Base-by-base conservation (phyloP, 2,113 vertebrate genomes). In the Okapia johnstoni region DNA sequence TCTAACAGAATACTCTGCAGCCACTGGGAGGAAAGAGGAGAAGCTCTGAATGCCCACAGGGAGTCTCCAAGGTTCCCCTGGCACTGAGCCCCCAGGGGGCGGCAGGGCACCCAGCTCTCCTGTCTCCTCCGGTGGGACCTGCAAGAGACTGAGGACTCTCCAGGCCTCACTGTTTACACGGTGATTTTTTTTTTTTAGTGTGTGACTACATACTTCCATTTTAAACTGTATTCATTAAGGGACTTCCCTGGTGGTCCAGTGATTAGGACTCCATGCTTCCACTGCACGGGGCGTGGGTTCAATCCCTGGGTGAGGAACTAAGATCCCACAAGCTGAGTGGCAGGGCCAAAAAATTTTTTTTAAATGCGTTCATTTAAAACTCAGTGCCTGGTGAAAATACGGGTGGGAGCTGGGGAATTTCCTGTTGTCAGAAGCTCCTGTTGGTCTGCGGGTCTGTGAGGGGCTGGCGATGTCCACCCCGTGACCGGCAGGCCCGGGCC, bases 1-100 rank as follows among this genome's bases (percentile, higher is more conserved):
- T 19, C 54, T 13, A 0, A 5, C 0, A 3, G 43, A 19, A 1
- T 7, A 6, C 52, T 3, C 1, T 36, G 5, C 16, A 2, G 76
- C 58, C 60, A 0, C 6, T 10, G 9, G 1, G 14, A 13, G 6
- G 60, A 26, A 7, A 36, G 9, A 4, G 6, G 5, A 21, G 10
- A 43, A 2, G 2, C 6, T 9, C 50, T 0, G 1, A 3, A 54
- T 3, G n/a, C 84, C 11, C 8, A 16, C n/a, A 7, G 40, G 48
- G 6, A 36, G 1, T 7, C 92, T 46, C 36, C 36, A 0, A 0
- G 26, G 0, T 4, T 0, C 16, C 5, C 33, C 63, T 70, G 63
- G 7, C 25, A 1, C 8, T 33, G 48, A 50, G 26, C 92, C 11
- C 12, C 4, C 43, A 2, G 33, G 23, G 8, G 40, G 16, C 0